Evolutionary conservation across 2,113 vertebrate species (phyloP).

Genomic region (Noctilio leporinus): DNA sequence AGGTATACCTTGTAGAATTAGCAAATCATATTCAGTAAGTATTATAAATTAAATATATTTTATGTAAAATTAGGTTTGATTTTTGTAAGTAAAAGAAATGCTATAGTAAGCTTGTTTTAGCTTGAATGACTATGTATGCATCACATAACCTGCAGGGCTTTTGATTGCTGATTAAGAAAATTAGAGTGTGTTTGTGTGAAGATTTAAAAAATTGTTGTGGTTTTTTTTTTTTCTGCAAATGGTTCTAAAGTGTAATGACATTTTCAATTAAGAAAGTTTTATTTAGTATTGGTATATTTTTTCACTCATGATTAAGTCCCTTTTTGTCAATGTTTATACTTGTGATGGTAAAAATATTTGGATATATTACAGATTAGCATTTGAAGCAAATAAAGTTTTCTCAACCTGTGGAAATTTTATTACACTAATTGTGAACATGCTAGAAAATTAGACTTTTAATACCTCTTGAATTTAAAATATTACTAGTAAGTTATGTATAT

Average conservation of each 20-base stretch:
- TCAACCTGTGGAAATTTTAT: not conserved
- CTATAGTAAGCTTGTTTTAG: not conserved
- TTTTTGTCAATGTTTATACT: not conserved
- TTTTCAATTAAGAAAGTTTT: conserved; percentile 33
- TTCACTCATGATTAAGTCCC: not conserved
- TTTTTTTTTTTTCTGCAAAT: conserved; percentile 50
- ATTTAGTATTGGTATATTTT: not conserved
- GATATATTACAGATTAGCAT: not conserved
- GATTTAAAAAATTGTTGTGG: not conserved
- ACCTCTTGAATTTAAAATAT: conserved; percentile 3
- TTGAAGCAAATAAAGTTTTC: not conserved
- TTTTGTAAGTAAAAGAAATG: conserved; percentile 29
- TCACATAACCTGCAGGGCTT: not conserved
- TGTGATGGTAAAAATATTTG: conserved; percentile 35
- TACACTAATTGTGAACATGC: not conserved
- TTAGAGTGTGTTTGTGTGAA: conserved; percentile 8
- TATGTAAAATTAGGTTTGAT: conserved; percentile 20
- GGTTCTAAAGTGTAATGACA: conserved; percentile 17
- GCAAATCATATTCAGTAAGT: not conserved
- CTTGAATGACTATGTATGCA: not conserved
- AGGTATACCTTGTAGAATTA: not conserved
- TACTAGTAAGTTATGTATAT: conserved; percentile 1
- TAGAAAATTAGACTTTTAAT: not conserved
- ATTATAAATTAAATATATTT: conserved; percentile 37
- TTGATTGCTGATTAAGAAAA: conserved; percentile 12